These are phyloP conservation scores for Melitaea cinxia DNA, from an alignment of 1,140 invertebrate genomes.

Conservation along the genomic window DNA sequence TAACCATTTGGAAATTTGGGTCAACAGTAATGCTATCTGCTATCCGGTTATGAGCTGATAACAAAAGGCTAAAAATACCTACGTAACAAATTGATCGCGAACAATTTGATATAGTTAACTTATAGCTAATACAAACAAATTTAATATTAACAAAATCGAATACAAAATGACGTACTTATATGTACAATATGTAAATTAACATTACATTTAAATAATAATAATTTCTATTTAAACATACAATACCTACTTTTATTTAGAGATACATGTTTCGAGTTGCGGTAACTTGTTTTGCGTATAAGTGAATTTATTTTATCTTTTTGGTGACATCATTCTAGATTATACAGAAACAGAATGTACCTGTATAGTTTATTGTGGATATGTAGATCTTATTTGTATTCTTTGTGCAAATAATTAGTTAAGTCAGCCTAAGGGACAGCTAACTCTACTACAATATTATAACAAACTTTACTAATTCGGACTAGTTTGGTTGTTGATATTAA, in stretches of 20 bases:
- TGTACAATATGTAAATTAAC: no score
- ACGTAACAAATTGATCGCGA: conserved; percentile 14
- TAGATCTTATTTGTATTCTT: not conserved
- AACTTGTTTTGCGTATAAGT: no score
- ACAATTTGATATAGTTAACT: not conserved
- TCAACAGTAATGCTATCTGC: conserved; percentile 43
- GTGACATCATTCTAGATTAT: no score
- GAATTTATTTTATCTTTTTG: no score
- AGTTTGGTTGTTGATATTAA: not conserved
- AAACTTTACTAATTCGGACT: not conserved
- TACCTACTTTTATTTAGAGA: no score
- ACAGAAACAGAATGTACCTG: not conserved
- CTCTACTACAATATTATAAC: not conserved
- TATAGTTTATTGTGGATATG: not conserved
- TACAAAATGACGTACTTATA: no score
- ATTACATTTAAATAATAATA: no score
- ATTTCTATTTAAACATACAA: no score
- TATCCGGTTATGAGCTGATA: conserved; percentile 44
- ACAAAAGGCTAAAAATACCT: conserved; percentile 14
- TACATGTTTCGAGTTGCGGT: no score
- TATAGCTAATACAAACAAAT: not conserved
- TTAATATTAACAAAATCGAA: not conserved
- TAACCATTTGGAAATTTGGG: conserved; percentile 43
- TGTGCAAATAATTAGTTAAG: not conserved
- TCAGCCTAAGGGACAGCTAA: not conserved